These are phyloP conservation scores for Pediacus dermestoides DNA, from an alignment of 2,888 invertebrate species.

Conservation along the genomic window DNA sequence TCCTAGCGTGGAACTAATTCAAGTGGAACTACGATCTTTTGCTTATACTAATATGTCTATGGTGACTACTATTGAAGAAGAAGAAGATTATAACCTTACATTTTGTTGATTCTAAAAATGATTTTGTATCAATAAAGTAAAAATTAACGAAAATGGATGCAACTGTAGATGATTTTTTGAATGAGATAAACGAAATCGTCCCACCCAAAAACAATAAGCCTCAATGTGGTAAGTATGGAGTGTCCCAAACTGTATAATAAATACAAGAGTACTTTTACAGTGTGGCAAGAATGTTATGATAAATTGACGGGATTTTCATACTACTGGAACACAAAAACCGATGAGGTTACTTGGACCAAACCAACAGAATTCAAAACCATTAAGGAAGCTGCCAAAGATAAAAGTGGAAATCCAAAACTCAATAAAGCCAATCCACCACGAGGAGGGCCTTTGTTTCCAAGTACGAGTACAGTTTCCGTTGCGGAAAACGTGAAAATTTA, in stretches of 20 bases:
- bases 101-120: too few species aligned
- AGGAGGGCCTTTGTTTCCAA: constrained; percentile 33
- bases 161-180: constrained; percentile 46
- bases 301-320: constrained; percentile 60
- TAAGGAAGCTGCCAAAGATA: constrained; percentile 16
- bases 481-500: constrained; percentile 31
- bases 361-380: constrained; percentile 51
- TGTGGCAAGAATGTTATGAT: constrained; percentile 65
- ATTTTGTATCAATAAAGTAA: constrained; percentile 1
- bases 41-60: too few species aligned
- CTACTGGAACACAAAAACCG: constrained; percentile 62
- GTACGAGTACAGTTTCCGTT: constrained; percentile 20
- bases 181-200: constrained; percentile 47
- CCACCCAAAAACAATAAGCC: too few species aligned
- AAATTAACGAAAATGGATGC: constrained; percentile 38
- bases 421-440: constrained; percentile 31
- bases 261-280: constrained; percentile 40
- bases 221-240: constrained; percentile 15
- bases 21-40: too few species aligned
- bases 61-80: too few species aligned
- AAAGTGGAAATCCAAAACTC: constrained; percentile 12
- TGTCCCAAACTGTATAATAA: constrained; percentile 8
- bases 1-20: too few species aligned
- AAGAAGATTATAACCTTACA: too few species aligned
- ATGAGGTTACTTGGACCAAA: constrained; percentile 63